Base-by-base conservation (phyloP, 2,888 invertebrate species). In the Cheilosia vernalis region DNA sequence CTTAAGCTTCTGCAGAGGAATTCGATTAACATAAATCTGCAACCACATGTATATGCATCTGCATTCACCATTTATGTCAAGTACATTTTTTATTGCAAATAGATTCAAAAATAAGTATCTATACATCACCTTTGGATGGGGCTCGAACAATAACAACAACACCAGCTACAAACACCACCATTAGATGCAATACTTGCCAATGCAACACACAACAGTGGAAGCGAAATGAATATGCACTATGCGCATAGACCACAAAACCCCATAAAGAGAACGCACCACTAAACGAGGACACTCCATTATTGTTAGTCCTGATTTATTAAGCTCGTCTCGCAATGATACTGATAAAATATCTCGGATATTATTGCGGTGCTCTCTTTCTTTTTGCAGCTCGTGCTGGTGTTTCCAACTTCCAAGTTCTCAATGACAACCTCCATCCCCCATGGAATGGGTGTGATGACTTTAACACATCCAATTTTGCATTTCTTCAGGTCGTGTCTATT, bases 241-340 rank as follows among this genome's bases (percentile, higher is more conserved):
- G 40, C 69, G 51, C 64, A 24, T 17, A 24, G 42, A 64, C 81
- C 64, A 17, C 63, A 64, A 82, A 55, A 70, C 77, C 27, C 80
- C 74, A 56, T 69, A 60, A 64, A 66, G 58, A 55, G 53, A 58
- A 56, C 58, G 73, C 69, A 79, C 56, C 73, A 64, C 73, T 61
- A 74, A 64, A 67, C 80, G 64, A 80, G 63, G 74, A 84, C 81
- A 81, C 80, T 84, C 84, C 69, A 84, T 84, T 84, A 84, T 84
- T 84, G 69, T 74, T 74, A 80, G 84, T 74, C 84, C 84, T 79
- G 84, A 84, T 84, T 84, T 84, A 84, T 84, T 70, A 80, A 84
- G 74, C 73, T 64, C 53, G 69, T 74, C 80, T 80, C 40, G n/a
- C 70, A 84, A 64, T 74, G 80, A 70, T 69, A 47, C 84, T 84